Evolutionary conservation across 2,797 vertebrate genomes (phyloP).

Genomic region (Botia almorhae): DNA sequence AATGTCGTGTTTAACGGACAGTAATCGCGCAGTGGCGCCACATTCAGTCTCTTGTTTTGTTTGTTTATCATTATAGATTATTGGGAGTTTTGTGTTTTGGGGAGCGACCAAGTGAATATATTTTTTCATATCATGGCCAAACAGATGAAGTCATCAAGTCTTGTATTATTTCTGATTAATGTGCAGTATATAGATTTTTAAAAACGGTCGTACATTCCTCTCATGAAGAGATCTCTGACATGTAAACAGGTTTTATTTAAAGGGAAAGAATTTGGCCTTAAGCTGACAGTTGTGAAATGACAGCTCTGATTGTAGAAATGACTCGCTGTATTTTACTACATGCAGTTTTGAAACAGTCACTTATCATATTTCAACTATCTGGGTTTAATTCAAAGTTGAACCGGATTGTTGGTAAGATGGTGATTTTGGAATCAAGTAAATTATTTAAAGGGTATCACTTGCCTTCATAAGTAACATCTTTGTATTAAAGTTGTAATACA

Average conservation of each 20-base stretch:
- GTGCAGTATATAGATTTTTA: slow-evolving; percentile 50
- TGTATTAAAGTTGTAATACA: background rate
- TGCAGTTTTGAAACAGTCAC: slow-evolving; percentile 36
- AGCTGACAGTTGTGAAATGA: slow-evolving; percentile 80
- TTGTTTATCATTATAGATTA: slow-evolving; percentile 25
- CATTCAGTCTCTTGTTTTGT: background rate
- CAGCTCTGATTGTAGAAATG: slow-evolving; percentile 48
- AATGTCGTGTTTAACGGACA: slow-evolving; percentile 45
- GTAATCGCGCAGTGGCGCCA: slow-evolving; percentile 4
- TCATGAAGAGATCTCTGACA: slow-evolving; percentile 52
- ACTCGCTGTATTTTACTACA: slow-evolving; percentile 45
- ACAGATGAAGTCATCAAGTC: slow-evolving; percentile 40
- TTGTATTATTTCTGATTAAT: slow-evolving; percentile 47
- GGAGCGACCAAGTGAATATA: slow-evolving; percentile 40
- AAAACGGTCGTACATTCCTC: slow-evolving; percentile 53
- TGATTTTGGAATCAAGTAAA: slow-evolving; percentile 38
- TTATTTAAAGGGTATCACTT: slow-evolving; percentile 30
- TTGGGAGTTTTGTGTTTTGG: slow-evolving; percentile 10
- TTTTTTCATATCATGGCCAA: slow-evolving; percentile 48
- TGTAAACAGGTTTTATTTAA: slow-evolving; percentile 27
- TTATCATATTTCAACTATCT: slow-evolving; percentile 16
- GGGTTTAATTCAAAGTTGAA: slow-evolving; percentile 19
- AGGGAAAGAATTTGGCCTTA: slow-evolving; percentile 70
- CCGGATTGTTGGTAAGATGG: slow-evolving; percentile 13
- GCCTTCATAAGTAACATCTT: background rate